Evolutionary conservation across 1,140 invertebrate species (phyloP).

Genomic region (Cataglyphis hispanica): DNA sequence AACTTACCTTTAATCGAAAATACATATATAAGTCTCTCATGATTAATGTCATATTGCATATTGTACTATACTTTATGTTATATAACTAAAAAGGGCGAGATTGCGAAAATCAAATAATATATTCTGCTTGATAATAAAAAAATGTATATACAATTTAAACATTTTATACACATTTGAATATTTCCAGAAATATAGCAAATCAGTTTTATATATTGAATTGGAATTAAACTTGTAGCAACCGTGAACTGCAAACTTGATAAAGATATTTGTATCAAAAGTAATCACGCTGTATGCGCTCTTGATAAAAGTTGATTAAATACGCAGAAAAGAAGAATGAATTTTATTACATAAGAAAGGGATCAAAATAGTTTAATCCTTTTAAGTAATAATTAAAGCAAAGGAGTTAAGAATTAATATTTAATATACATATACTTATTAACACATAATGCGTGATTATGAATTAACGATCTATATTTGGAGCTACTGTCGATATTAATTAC

Average conservation of each 20-base stretch:
- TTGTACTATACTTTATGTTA: constrained; percentile 4
- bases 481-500: constrained; percentile 8
- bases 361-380: too few species aligned
- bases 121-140: background rate
- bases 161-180: background rate
- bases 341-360: background rate
- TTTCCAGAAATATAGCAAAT: constrained; percentile 6
- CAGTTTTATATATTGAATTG: background rate
- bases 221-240: background rate
- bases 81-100: background rate
- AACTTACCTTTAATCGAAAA: constrained; percentile 3
- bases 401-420: background rate
- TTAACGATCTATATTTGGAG: background rate
- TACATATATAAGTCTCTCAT: background rate
- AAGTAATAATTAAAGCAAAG: background rate
- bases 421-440: background rate
- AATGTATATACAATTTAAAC: background rate
- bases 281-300: background rate
- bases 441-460: background rate
- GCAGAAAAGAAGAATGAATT: background rate
- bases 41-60: constrained; percentile 17
- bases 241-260: constrained; percentile 3
- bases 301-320: background rate
- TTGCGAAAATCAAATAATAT: constrained; percentile 27
- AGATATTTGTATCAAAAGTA: background rate